Evolutionary conservation across 2,888 invertebrate genomes (phyloP), one percentile per base, ranked within the genome.

Genomic region (Lithophane ornitopus): DNA sequence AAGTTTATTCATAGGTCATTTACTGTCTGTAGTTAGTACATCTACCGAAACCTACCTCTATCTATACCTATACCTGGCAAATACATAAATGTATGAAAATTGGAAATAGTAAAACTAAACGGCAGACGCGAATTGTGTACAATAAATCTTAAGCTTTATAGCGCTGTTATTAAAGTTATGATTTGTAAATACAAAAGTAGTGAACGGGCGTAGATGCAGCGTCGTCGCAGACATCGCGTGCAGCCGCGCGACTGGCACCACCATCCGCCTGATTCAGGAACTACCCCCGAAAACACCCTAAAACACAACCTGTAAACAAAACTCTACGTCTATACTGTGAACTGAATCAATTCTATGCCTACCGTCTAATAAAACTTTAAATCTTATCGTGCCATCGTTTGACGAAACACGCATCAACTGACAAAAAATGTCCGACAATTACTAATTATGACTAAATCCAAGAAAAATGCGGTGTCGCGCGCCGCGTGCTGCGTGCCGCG

Each of bases 171-270:
- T 92, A 92, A 88, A 88, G 91, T 89, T 92, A 90, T 88, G 90
- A 92, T 93, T 92, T 88, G 91, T 90, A 88, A 89, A 89, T 90
- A 87, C 75, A 83, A 85, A 87, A 91, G 82, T 86, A 88, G 89
- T 76, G 75, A 82, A 81, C 71, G 74, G 66, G 84, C 79, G 89
- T 91, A 88, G 95, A 94, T 95, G 95, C 95, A 94, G 90, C 92
- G 90, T 72, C 77, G 86, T 76, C 89, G 89, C 82, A 81, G 77
- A 72, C 75, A 93, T 95, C 96, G 96, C 96, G 96, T 96, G 96
- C 94, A 94, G 90, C 89, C 87, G 74, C 87, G 80, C 81, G 96
- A 96, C 97, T 97, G 97, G 97, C 92, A 97, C 97, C 93, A 91
- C 95, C 95, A 93, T 91, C 93, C 92, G 87, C 94, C 91, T 90